phyloP scores from a whole-genome alignment of 2,113 vertebrate genomes.

The Brachyhypopomus gauderio region DNA sequence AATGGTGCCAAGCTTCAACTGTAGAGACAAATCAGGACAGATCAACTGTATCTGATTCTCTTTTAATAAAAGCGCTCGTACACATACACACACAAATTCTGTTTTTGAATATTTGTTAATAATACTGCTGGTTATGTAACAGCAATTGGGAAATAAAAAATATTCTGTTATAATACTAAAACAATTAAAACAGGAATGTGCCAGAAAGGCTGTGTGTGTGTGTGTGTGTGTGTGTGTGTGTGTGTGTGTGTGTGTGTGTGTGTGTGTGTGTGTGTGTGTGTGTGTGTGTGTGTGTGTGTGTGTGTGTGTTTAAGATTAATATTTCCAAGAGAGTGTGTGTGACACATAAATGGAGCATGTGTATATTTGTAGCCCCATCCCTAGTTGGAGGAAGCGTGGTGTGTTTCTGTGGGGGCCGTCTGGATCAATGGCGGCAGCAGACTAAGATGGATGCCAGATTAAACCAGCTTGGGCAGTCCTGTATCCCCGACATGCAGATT shows the following conservation, averaged over 20 bases:
- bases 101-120: conserved; percentile 24
- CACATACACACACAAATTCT: not conserved
- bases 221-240: not conserved
- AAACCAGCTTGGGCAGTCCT: conserved; percentile 56
- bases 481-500: conserved; percentile 57
- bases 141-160: conserved; percentile 33
- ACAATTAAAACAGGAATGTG: conserved; percentile 25
- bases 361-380: conserved; percentile 48
- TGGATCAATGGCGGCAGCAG: conserved; percentile 57
- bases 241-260: not conserved
- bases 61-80: conserved; percentile 20
- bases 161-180: not conserved
- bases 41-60: conserved; percentile 31
- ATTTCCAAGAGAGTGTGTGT: conserved; percentile 37
- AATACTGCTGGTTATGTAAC: conserved; percentile 38
- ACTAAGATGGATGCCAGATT: conserved; percentile 61
- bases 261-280: not conserved
- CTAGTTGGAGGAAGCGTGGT: conserved; percentile 45
- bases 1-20: conserved; percentile 43
- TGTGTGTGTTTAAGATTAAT: conserved; percentile 6
- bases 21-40: conserved; percentile 15
- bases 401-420: conserved; percentile 52
- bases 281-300: not conserved
- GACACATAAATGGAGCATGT: conserved; percentile 34
- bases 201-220: not conserved